These are phyloP conservation scores for Xiphophorus birchmanni DNA, from an alignment of 2,797 vertebrate genomes.

Conservation along the genomic window DNA sequence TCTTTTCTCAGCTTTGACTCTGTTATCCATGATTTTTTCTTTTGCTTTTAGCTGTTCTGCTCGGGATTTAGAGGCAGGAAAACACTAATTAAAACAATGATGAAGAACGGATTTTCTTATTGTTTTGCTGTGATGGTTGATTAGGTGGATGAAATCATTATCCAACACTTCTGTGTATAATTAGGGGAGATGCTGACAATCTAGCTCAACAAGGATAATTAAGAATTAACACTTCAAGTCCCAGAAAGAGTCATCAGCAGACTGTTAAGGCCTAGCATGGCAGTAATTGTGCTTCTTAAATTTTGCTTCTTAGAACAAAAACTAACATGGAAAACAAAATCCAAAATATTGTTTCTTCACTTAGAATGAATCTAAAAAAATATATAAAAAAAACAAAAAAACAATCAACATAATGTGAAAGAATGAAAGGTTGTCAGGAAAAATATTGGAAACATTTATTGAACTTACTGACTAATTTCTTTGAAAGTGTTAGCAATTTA, in stretches of 20 bases:
- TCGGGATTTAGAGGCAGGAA: slow-evolving; percentile 40
- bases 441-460: neutral
- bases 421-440: neutral
- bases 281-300: neutral
- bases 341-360: neutral
- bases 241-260: neutral
- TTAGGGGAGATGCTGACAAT: slow-evolving; percentile 52
- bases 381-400: neutral
- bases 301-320: neutral
- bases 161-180: slow-evolving; percentile 52
- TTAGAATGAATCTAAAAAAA: neutral
- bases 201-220: slow-evolving; percentile 34
- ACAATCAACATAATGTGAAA: neutral
- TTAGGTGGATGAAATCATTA: slow-evolving; percentile 58
- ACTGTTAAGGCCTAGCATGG: neutral
- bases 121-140: slow-evolving; percentile 57
- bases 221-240: slow-evolving; percentile 28
- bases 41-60: slow-evolving; percentile 20
- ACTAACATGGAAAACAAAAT: neutral
- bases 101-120: slow-evolving; percentile 43
- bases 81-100: slow-evolving; percentile 50
- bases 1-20: slow-evolving; percentile 20
- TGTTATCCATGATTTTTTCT: slow-evolving; percentile 46
- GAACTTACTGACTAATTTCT: neutral
- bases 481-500: neutral